Conservation (phyloP, 2,888 invertebrate species). For the Hemistola chrysoprasaria region DNA sequence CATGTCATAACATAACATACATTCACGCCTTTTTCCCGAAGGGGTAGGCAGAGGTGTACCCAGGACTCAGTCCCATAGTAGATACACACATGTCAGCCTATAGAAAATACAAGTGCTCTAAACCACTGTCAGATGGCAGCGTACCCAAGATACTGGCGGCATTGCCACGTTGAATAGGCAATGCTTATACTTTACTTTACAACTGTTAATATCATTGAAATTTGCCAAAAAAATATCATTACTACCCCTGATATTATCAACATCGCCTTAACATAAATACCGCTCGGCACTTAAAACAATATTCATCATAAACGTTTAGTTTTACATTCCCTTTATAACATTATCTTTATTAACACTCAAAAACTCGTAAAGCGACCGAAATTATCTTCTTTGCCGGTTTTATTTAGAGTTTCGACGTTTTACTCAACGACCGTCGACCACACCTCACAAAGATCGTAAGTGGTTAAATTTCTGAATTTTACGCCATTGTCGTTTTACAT, state of each 20-base stretch:
- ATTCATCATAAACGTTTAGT: slow-evolving; percentile 57
- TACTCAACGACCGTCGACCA: slow-evolving; percentile 24
- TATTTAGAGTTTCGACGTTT: slow-evolving; percentile 43
- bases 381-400: slow-evolving; percentile 46
- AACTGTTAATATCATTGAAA: background rate
- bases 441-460: slow-evolving; percentile 7
- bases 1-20: too few species aligned
- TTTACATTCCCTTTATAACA: slow-evolving; percentile 46
- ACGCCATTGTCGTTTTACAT: background rate
- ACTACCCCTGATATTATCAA: too few species aligned
- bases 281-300: slow-evolving; percentile 37
- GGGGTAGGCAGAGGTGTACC: too few species aligned
- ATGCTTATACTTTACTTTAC: background rate
- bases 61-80: too few species aligned
- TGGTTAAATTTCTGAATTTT: slow-evolving; percentile 4
- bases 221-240: background rate
- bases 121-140: too few species aligned
- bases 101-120: too few species aligned
- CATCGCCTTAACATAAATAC: slow-evolving; percentile 29
- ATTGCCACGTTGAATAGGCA: too few species aligned
- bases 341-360: slow-evolving; percentile 61
- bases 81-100: too few species aligned
- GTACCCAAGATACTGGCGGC: too few species aligned
- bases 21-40: too few species aligned
- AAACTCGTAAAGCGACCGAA: slow-evolving; percentile 52